Evolutionary conservation across 2,888 invertebrate genomes (phyloP), one percentile per base, ranked within the genome.

Genomic region (Lasius fuliginosus): DNA sequence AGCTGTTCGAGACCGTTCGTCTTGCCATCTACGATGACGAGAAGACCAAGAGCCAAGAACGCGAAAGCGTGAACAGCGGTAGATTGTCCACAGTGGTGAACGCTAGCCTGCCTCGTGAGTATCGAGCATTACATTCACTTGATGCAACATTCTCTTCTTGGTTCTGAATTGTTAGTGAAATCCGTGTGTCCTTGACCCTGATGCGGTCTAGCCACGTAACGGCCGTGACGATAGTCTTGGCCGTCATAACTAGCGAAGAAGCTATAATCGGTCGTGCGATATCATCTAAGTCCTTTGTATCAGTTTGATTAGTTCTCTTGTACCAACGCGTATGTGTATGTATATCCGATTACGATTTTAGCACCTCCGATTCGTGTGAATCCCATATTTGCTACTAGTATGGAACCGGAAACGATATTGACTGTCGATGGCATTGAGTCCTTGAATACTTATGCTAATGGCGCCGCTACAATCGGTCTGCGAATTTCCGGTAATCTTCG

Each of bases 1-100:
- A 90, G 36, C 89, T 94, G 3, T 91, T 94, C 89, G 94, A 94
- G 79, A 91, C 94, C n/a, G 92, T 94, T 27, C 90, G 93, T 8
- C 86, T 94, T 46, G 93, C 94, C 74, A 92, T 94, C 77, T 94
- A 94, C 87, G 93, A 92, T 60, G 91, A 92, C 8, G 93, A 90
- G 64, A 94, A 92, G 85, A 85, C 81, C 30, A 92, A 92, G 83
- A 69, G 86, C 46, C 86, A 87, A 30, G 86, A 89, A 8, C 65
- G 83, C 33, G 88, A 90, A 46, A 91, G 89, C 86, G 84, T 84
- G 23, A 87, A 87, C 75, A 73, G 85, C 71, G 85, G 84, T 56
- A 90, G 87, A 81, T 91, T 89, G 77, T 88, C 91, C 62, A 89
- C 92, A 42, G 86, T 90, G n/a, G 76, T 84, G 18, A 75, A 49